phyloP scores from a whole-genome alignment of 1,140 invertebrate genomes.

The Aphelinus atriplicis region DNA sequence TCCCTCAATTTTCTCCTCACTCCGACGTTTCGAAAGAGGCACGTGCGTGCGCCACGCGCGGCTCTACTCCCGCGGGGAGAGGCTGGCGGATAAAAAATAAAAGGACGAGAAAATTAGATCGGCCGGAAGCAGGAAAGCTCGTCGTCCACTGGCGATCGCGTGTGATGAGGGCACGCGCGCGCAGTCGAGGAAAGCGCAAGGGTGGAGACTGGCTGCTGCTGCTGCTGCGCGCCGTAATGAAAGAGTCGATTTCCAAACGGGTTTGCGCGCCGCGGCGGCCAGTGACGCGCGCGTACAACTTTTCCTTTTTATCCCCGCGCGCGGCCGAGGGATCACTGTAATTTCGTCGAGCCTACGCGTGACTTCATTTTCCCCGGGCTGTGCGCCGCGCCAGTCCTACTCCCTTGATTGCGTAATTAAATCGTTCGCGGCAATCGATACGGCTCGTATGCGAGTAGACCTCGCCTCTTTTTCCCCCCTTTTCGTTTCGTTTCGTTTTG shows the following conservation, averaged over 20 bases:
- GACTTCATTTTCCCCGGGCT: conserved; percentile 25
- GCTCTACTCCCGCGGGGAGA: too few relatives aligned
- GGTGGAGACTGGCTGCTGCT: too few relatives aligned
- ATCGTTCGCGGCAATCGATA: conserved; percentile 24
- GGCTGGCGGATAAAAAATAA: too few relatives aligned
- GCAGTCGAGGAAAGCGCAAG: too few relatives aligned
- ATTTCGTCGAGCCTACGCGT: conserved; percentile 16
- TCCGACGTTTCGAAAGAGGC: too few relatives aligned
- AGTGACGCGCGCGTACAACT: neutral
- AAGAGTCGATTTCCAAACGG: conserved; percentile 13
- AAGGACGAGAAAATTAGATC: too few relatives aligned
- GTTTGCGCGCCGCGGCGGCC: neutral
- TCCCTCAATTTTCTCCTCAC: too few relatives aligned
- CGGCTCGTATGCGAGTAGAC: neutral
- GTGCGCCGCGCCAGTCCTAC: too few relatives aligned
- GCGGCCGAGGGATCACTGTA: conserved; percentile 6
- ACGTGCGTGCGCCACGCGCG: too few relatives aligned
- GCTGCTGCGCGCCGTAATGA: neutral
- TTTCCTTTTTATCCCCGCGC: conserved; percentile 1
- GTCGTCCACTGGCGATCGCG: neutral
- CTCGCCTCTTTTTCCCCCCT: neutral
- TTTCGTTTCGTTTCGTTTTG: neutral
- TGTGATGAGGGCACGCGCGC: too few relatives aligned
- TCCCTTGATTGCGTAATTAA: conserved; percentile 24
- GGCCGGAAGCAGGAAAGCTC: conserved; percentile 30